Percentiles rank a stretch among this genome's conserved stretches.
Conservation (phyloP, 37 sponge, comb jelly and placozoan genomes). For the Hormiphora californensis region DNA sequence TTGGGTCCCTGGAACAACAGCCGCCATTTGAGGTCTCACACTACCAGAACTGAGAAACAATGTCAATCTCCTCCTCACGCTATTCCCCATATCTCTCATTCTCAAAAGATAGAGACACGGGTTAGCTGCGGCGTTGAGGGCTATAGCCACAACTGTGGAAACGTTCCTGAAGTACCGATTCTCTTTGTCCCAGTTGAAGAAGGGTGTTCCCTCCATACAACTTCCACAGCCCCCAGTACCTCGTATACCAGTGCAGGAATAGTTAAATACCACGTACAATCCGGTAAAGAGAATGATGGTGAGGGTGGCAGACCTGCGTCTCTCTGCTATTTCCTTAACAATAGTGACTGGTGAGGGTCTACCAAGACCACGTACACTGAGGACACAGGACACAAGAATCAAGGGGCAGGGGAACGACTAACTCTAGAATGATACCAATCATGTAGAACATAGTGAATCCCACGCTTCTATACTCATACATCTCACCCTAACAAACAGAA, state of each 20-base stretch:
- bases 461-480: background rate
- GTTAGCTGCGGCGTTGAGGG: background rate
- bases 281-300: background rate
- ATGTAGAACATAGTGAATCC: background rate
- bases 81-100: background rate
- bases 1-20: no score
- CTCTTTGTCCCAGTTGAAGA: background rate
- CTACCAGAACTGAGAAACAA: no score
- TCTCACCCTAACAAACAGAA: background rate
- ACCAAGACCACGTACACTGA: background rate
- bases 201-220: background rate
- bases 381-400: background rate
- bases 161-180: constrained; percentile 1
- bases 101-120: background rate
- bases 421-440: no score
- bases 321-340: background rate
- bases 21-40: no score
- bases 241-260: background rate
- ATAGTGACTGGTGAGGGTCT: background rate
- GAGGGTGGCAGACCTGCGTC: background rate
- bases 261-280: background rate
- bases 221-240: background rate
- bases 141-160: background rate
- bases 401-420: no score
- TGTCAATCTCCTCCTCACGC: background rate